Base-by-base conservation (phyloP, 2,113 vertebrate genomes). In the Mola mola region DNA sequence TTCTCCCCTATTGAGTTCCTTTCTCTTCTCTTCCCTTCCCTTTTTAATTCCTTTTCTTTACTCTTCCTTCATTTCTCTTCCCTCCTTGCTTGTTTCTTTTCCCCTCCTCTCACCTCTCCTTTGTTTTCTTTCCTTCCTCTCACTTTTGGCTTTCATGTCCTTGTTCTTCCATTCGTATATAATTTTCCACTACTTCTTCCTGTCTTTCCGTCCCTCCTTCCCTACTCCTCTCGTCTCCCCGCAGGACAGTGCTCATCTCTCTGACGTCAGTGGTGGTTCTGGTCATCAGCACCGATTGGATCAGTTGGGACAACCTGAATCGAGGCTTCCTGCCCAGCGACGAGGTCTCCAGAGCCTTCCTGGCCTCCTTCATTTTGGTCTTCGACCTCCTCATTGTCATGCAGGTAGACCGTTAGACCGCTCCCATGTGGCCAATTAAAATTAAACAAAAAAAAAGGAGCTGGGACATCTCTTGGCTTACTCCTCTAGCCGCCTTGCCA, bases 381-480 rank as follows among this genome's bases (percentile, higher is more conserved):
- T 98, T 99, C 92, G 97, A 99, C 93, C 96, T 99, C 75, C 96
- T 99, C 79, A 99, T 99, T 88, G 93, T 99, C 84, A 99, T 99
- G 97, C 97, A 98, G 95, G 96, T 98, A 93, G 29, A 37, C 57
- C 11, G 28, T 9, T 9, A 9, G 6, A 13, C 16, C 16, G 16
- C 82, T 75, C 85, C 70, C 85, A 51, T n/a, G 79, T 77, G 72
- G 84, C 88, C 78, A 87, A 91, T 89, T 90, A 87, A 87, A 88
- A 79, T 25, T 47, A 44, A 28, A n/a, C n/a, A n/a, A n/a, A 42
- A 19, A 22, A 44, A 26, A 20, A 22, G 20, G 25, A 48, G 50
- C 72, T 40, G 55, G 71, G 73, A 79, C 37, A 49, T 69, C 41
- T 82, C 70, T 74, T 78, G 82, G 79, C 69, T 67, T 50, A 55